Conservation (phyloP, 2,888 invertebrate species). For the Agonum fuliginosum region DNA sequence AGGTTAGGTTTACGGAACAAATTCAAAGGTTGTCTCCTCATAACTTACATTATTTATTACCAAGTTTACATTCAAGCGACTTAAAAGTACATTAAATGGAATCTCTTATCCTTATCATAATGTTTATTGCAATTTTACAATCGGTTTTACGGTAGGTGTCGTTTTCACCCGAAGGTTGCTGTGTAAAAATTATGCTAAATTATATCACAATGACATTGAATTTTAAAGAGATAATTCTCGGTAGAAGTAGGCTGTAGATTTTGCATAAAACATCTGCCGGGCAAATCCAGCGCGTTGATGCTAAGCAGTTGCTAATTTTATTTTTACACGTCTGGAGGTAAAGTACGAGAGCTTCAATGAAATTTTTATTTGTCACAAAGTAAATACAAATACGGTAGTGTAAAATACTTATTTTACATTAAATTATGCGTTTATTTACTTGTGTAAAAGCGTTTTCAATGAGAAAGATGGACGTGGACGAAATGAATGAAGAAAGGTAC, state of each 20-base stretch:
- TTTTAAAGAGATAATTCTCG: slow-evolving; percentile 40
- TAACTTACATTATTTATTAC: slow-evolving; percentile 47
- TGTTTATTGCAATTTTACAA: slow-evolving; percentile 33
- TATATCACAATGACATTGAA: slow-evolving; percentile 50
- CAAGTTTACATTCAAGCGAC: slow-evolving; percentile 39
- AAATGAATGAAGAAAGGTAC: too few relatives aligned
- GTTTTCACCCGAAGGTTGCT: slow-evolving; percentile 10
- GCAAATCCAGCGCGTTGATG: slow-evolving; percentile 6
- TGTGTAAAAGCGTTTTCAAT: background rate
- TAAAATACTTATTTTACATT: background rate
- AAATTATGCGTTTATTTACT: background rate
- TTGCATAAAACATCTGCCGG: slow-evolving; percentile 12
- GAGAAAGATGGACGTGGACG: too few relatives aligned
- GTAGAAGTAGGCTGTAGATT: slow-evolving; percentile 37
- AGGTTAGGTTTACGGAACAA: slow-evolving; percentile 45
- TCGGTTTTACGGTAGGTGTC: slow-evolving; percentile 5
- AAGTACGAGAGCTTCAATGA: slow-evolving; percentile 2
- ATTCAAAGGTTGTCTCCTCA: slow-evolving; percentile 35
- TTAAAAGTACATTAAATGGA: slow-evolving; percentile 38
- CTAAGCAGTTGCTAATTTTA: background rate
- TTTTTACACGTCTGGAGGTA: slow-evolving; percentile 28
- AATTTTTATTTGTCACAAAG: slow-evolving; percentile 14
- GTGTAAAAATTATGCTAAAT: slow-evolving; percentile 41
- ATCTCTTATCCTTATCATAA: slow-evolving; percentile 32
- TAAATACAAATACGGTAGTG: slow-evolving; percentile 3